Conservation (phyloP, 2,113 vertebrate species). For the Tupaia chinensis region DNA sequence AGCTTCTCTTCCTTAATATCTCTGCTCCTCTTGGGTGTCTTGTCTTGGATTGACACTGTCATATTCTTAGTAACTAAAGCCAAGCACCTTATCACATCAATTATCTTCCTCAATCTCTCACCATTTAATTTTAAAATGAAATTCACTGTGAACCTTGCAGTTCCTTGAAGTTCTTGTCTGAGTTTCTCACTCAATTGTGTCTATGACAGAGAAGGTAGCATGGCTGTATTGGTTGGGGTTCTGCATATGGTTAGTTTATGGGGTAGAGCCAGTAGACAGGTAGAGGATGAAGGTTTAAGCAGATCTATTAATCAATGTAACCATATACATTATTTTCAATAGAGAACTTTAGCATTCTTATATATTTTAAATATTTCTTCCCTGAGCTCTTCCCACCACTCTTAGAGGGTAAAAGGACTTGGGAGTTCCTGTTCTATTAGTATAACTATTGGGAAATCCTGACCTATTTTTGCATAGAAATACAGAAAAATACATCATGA, state of each 20-base stretch:
- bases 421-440: not conserved
- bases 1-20: not conserved
- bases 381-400: not conserved
- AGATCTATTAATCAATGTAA: not conserved
- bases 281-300: not conserved
- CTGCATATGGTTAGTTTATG: not conserved
- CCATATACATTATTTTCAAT: not conserved
- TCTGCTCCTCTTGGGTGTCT: not conserved
- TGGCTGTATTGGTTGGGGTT: not conserved
- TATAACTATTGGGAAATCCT: not conserved
- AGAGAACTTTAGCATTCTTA: no score
- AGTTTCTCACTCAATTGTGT: conserved; percentile 13
- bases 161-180: not conserved
- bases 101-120: not conserved
- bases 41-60: not conserved
- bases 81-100: not conserved
- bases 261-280: not conserved
- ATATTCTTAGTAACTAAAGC: not conserved
- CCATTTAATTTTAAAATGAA: conserved; percentile 8
- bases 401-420: not conserved
- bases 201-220: not conserved
- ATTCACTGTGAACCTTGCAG: conserved; percentile 13
- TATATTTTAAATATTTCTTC: no score
- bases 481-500: no score
- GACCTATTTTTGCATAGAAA: no score